A percentile compares a stretch with the other conserved stretches of the same genome.
phyloP scores from a whole-genome alignment of 2,888 invertebrate species.

The Deilephila porcellus region DNA sequence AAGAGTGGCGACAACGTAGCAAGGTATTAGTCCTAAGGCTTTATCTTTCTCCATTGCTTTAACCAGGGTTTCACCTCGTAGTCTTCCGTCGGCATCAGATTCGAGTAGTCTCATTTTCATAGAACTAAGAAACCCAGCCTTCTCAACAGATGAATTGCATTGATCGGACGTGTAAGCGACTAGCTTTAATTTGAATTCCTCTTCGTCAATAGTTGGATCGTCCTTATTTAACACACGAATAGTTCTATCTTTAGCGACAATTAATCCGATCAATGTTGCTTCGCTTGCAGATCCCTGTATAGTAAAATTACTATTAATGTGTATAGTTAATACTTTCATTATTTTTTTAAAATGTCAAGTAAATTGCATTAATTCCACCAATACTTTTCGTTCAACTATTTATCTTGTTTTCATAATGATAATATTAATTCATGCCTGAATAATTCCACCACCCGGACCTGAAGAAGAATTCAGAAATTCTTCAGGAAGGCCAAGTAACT shows the following conservation, averaged over 20 bases:
- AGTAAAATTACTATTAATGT: too few relatives aligned
- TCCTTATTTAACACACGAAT: constrained; percentile 81
- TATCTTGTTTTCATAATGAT: too few relatives aligned
- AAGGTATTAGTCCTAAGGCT: constrained; percentile 92
- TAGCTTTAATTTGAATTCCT: constrained; percentile 87
- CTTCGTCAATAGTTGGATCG: constrained; percentile 86
- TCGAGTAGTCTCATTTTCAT: constrained; percentile 90
- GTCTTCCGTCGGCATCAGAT: constrained; percentile 86
- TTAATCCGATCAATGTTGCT: constrained; percentile 91
- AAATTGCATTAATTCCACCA: neutral
- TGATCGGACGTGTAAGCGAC: constrained; percentile 94
- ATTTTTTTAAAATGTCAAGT: too few relatives aligned
- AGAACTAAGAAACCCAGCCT: constrained; percentile 92
- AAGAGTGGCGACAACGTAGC: constrained; percentile 92
- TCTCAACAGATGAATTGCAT: constrained; percentile 96
- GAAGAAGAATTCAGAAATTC: constrained; percentile 91
- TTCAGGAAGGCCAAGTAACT: constrained; percentile 91
- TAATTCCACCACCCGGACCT: constrained; percentile 93
- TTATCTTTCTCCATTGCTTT: constrained; percentile 91
- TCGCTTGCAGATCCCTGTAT: constrained; percentile 95
- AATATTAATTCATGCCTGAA: constrained; percentile 85
- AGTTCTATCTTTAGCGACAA: constrained; percentile 90
- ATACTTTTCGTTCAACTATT: neutral
- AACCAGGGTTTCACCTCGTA: constrained; percentile 88
- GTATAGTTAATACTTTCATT: too few relatives aligned